Conservation (phyloP, 2,113 vertebrate species). For the Butorides virescens region DNA sequence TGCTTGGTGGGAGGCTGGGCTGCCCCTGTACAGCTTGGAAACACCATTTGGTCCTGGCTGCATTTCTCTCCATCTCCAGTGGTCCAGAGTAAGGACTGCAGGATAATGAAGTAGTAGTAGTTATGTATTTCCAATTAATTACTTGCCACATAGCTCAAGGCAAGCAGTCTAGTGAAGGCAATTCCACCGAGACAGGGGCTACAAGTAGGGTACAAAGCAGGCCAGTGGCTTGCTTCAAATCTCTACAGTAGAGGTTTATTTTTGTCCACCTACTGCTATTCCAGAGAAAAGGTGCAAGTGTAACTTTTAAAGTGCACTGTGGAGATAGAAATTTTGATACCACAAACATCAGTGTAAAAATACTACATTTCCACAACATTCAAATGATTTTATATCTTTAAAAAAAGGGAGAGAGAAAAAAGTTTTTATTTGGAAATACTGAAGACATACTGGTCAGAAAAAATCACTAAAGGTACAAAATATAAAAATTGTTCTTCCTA, state of each 20-base stretch:
- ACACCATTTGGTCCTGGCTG: background rate
- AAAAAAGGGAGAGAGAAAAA: background rate
- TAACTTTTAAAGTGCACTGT: background rate
- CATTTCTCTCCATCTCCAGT: background rate
- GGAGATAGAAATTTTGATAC: background rate
- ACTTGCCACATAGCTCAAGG: background rate
- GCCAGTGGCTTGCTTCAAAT: background rate
- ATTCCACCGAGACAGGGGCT: background rate
- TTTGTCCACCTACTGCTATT: background rate
- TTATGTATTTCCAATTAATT: background rate
- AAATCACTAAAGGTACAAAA: background rate
- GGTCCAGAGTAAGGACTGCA: background rate
- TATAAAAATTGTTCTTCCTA: background rate
- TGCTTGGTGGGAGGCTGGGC: background rate
- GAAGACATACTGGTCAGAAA: background rate
- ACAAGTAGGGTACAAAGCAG: background rate
- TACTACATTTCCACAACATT: background rate
- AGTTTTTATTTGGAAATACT: background rate
- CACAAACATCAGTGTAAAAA: background rate
- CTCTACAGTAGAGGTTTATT: background rate
- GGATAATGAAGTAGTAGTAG: background rate
- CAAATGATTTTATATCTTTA: rapidly evolving
- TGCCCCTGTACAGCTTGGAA: rapidly evolving
- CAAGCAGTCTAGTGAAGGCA: background rate
- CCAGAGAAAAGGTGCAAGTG: background rate